Evolutionary conservation across 2,797 vertebrate genomes (phyloP).

Genomic region (Pteropus rufus): DNA sequence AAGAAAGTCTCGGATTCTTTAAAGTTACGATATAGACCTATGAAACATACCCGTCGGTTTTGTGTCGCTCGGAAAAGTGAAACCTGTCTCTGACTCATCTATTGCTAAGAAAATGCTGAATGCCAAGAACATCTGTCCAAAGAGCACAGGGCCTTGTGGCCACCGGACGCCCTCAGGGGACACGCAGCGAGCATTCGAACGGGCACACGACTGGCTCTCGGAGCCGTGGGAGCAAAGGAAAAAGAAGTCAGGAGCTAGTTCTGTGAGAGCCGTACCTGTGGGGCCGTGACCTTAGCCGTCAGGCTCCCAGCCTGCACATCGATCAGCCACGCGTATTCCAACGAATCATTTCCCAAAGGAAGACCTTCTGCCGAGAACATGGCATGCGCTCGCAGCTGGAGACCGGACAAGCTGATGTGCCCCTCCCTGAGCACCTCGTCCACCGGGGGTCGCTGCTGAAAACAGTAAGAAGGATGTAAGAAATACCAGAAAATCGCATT

Average conservation of each 20-base stretch:
- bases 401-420: constrained; percentile 93
- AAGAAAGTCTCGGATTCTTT: neutral
- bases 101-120: neutral
- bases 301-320: constrained; percentile 95
- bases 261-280: constrained; percentile 87
- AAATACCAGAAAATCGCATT: neutral
- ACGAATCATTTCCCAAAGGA: constrained; percentile 90
- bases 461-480: constrained; percentile 7
- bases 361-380: constrained; percentile 98
- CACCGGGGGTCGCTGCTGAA: constrained; percentile 89
- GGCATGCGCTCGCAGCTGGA: constrained; percentile 97
- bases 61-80: neutral
- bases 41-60: neutral
- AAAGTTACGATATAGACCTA: neutral
- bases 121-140: neutral
- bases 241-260: neutral
- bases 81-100: neutral
- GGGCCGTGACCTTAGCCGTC: constrained; percentile 93
- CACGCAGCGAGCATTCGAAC: neutral
- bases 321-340: constrained; percentile 98
- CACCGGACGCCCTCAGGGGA: neutral
- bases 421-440: constrained; percentile 95
- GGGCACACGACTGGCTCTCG: neutral
- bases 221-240: neutral
- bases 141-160: neutral